Evolutionary conservation across 2,113 vertebrate species (phyloP).

Genomic region (Phyllostomus discolor): DNA sequence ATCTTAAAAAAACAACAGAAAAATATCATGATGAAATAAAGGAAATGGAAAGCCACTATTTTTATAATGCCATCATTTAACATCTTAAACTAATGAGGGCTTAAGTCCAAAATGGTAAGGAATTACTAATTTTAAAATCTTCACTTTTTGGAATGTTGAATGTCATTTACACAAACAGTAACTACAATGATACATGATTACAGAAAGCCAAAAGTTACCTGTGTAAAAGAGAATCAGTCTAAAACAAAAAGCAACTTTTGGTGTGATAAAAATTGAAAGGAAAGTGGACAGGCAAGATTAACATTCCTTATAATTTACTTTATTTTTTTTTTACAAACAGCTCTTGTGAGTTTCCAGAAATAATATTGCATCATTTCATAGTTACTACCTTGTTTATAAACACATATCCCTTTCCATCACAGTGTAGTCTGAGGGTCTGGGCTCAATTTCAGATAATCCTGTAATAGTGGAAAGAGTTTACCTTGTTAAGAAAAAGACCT

Average conservation of each 20-base stretch:
- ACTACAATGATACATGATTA: background rate
- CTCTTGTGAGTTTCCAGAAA: conserved; percentile 15
- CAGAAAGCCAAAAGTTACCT: background rate
- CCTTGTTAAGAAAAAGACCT: conserved; percentile 24
- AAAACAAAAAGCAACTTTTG: conserved; percentile 9
- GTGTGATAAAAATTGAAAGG: conserved; percentile 12
- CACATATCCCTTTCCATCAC: background rate
- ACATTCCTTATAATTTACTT: background rate
- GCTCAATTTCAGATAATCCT: conserved; percentile 41
- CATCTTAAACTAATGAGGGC: background rate
- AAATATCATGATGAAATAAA: background rate
- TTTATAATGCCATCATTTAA: conserved; percentile 3
- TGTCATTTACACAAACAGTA: background rate
- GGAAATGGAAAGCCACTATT: background rate
- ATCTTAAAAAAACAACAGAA: background rate
- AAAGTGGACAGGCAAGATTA: background rate
- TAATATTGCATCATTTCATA: background rate
- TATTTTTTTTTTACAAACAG: background rate
- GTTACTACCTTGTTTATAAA: background rate
- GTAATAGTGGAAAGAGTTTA: conserved; percentile 13
- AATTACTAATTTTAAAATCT: conserved; percentile 32
- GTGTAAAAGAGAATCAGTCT: background rate
- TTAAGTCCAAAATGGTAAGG: background rate
- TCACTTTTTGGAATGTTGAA: background rate
- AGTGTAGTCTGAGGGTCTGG: background rate